phyloP scores from a whole-genome alignment of 2,797 vertebrate genomes.

The Orestias chungarensis region DNA sequence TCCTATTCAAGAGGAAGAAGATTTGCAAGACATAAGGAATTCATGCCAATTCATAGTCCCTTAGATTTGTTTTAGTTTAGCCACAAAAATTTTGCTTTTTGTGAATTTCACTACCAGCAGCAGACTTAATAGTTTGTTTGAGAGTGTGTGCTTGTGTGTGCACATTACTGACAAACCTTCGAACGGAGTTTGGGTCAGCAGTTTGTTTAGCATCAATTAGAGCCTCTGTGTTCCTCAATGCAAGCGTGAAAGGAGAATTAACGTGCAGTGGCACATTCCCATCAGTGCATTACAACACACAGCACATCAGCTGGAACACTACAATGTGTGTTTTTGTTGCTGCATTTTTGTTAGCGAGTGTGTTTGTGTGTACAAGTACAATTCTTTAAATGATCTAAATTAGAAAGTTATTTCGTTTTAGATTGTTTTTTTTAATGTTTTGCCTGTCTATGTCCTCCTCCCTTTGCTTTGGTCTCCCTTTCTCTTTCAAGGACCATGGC shows the following conservation, averaged over 20 bases:
- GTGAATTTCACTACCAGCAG: slow-evolving; percentile 41
- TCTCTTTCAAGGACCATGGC: slow-evolving; percentile 72
- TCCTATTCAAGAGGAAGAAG: slow-evolving; percentile 27
- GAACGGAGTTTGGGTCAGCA: slow-evolving; percentile 82
- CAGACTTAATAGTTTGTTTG: slow-evolving; percentile 53
- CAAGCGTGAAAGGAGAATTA: slow-evolving; percentile 91
- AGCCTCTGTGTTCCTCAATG: slow-evolving; percentile 89
- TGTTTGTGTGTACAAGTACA: slow-evolving; percentile 16
- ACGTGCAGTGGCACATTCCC: slow-evolving; percentile 91
- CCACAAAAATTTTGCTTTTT: slow-evolving; percentile 26
- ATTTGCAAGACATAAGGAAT: slow-evolving; percentile 30
- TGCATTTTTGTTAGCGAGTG: slow-evolving; percentile 17
- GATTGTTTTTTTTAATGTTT: slow-evolving; percentile 27
- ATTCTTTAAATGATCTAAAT: slow-evolving; percentile 43
- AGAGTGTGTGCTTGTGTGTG: slow-evolving; percentile 55
- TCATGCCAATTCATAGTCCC: slow-evolving; percentile 20
- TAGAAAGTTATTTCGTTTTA: slow-evolving; percentile 35
- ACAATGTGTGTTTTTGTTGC: slow-evolving; percentile 27
- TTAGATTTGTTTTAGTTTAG: slow-evolving; percentile 28
- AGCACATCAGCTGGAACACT: slow-evolving; percentile 71
- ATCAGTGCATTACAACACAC: slow-evolving; percentile 82
- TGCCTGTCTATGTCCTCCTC: slow-evolving; percentile 33
- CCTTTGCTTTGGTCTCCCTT: slow-evolving; percentile 50
- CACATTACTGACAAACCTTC: slow-evolving; percentile 77
- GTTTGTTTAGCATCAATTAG: slow-evolving; percentile 90